Conservation (phyloP, 2,888 invertebrate species). For the Orchesellides sinensis region DNA sequence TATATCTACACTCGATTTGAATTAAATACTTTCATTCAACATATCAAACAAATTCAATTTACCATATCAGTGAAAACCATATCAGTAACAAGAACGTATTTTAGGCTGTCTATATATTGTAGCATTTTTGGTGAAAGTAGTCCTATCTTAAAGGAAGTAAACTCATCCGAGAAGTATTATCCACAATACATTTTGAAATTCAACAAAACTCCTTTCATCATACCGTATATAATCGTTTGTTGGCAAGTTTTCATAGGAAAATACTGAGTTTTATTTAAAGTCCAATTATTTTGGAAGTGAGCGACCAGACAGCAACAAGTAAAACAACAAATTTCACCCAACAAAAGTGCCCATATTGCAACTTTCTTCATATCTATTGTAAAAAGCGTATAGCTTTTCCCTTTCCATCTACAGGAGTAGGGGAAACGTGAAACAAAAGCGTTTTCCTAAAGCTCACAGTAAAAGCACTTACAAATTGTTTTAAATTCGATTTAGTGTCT, state of each 20-base stretch:
- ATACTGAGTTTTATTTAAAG: background rate
- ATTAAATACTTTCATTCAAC: background rate
- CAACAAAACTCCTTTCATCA: no score
- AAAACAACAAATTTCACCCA: background rate
- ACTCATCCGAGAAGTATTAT: no score
- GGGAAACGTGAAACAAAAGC: constrained; percentile 20
- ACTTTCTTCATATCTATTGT: background rate
- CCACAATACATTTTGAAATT: no score
- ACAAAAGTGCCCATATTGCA: constrained; percentile 3
- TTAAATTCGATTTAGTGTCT: constrained; percentile 7
- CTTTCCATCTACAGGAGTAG: background rate
- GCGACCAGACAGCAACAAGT: constrained; percentile 1
- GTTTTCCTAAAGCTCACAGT: no score
- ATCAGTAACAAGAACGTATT: no score
- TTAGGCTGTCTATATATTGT: no score
- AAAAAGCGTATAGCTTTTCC: background rate
- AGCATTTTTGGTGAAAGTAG: no score
- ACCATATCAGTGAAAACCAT: background rate
- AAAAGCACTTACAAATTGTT: background rate
- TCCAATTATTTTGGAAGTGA: constrained; percentile 2
- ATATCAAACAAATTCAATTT: background rate
- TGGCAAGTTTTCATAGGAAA: background rate
- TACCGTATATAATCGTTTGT: no score
- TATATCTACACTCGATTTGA: background rate
- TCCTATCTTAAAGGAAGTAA: no score